These are phyloP conservation scores for Tragelaphus strepsiceros DNA, from an alignment of 2,113 vertebrate species.

Conservation along the genomic window DNA sequence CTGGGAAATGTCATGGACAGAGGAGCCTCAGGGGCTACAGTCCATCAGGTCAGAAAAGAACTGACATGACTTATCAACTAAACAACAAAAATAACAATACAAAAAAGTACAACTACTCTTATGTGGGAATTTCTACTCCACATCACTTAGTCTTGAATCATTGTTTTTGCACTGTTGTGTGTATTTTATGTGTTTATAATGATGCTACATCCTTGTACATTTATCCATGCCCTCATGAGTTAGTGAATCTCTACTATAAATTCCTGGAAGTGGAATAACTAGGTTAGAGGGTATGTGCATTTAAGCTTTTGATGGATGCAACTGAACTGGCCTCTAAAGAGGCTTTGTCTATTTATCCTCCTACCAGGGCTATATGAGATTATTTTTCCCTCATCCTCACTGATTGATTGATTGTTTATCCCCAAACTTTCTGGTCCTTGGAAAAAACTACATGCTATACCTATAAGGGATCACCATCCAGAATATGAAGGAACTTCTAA, in stretches of 20 bases:
- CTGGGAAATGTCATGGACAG: not conserved
- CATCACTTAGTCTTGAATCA: not conserved
- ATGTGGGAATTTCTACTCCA: not conserved
- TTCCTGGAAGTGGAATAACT: not conserved
- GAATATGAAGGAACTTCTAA: not conserved
- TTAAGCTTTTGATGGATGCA: not conserved
- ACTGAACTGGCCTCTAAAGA: not conserved
- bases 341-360: not conserved
- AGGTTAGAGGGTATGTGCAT: not conserved
- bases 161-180: not conserved
- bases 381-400: not conserved
- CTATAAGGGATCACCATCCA: not conserved
- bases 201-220: not conserved
- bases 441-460: not conserved
- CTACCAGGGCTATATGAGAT: too few relatives aligned
- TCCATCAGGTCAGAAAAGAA: not conserved
- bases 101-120: not conserved
- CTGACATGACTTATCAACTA: not conserved
- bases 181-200: not conserved
- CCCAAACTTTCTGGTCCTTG: not conserved
- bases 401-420: not conserved
- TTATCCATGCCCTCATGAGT: not conserved
- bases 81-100: not conserved
- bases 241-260: not conserved
- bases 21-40: not conserved